Conservation (phyloP, 2,797 vertebrate genomes). For the Artibeus lituratus region DNA sequence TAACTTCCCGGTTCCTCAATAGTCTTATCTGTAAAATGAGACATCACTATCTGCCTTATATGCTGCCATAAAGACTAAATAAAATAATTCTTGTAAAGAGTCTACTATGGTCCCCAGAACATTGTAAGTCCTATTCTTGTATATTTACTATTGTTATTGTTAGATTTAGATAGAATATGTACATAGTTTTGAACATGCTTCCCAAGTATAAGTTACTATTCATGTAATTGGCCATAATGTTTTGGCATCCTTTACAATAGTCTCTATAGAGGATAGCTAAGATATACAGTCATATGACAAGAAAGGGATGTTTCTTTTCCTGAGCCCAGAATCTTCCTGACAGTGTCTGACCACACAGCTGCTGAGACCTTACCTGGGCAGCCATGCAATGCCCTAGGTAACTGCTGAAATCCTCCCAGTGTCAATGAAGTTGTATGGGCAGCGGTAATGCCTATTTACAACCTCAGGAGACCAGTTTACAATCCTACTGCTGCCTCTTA, state of each 20-base stretch:
- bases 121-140: neutral
- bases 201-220: neutral
- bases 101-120: neutral
- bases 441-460: constrained; percentile 73
- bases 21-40: neutral
- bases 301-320: constrained; percentile 49
- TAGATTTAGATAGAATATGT: neutral
- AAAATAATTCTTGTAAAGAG: neutral
- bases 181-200: neutral
- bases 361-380: constrained; percentile 36
- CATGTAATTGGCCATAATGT: neutral
- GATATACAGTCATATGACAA: neutral
- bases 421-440: constrained; percentile 69
- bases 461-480: constrained; percentile 69
- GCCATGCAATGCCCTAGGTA: constrained; percentile 45
- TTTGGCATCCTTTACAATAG: neutral
- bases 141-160: neutral
- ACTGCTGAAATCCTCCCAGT: constrained; percentile 68
- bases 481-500: constrained; percentile 65
- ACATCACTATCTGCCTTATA: neutral
- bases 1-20: neutral
- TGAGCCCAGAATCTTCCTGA: constrained; percentile 64
- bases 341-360: neutral
- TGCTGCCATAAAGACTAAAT: neutral
- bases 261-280: neutral